Evolutionary conservation across 2,888 invertebrate species (phyloP).

Genomic region (Scaptomyza polygonia): DNA sequence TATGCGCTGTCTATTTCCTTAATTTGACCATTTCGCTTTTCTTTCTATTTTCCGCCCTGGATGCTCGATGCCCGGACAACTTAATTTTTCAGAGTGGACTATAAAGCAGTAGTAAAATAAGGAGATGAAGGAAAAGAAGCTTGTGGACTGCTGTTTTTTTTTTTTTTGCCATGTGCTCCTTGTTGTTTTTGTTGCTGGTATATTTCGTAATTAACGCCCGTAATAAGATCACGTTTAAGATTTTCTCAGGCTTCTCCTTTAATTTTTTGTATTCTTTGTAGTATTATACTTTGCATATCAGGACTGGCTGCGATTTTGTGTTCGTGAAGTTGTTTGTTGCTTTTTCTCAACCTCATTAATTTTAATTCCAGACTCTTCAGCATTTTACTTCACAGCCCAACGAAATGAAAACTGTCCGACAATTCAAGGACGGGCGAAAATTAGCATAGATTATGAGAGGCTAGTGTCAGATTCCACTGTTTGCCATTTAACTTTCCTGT

Average conservation of each 20-base stretch:
- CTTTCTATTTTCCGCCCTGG: not conserved
- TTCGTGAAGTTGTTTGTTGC: slow-evolving; percentile 21
- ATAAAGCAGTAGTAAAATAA: slow-evolving; percentile 41
- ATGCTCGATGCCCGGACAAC: slow-evolving; percentile 36
- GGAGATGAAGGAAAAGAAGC: slow-evolving; percentile 4
- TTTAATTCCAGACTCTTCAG: slow-evolving; percentile 49
- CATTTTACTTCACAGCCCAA: slow-evolving; percentile 18
- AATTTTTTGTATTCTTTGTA: not conserved
- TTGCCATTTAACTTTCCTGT: slow-evolving; percentile 13
- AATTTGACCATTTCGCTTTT: slow-evolving; percentile 50
- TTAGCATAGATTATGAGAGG: slow-evolving; percentile 70
- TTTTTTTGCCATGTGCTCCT: slow-evolving; percentile 13
- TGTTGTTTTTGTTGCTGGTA: slow-evolving; percentile 22
- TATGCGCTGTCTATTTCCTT: slow-evolving; percentile 64
- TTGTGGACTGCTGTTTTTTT: slow-evolving; percentile 26
- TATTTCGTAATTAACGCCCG: slow-evolving; percentile 82
- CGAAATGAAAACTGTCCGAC: slow-evolving; percentile 53
- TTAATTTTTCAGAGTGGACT: slow-evolving; percentile 56
- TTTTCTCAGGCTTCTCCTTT: slow-evolving; percentile 33
- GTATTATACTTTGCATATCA: slow-evolving; percentile 11
- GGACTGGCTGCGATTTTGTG: slow-evolving; percentile 16
- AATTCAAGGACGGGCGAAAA: slow-evolving; percentile 55
- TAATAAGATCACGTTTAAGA: slow-evolving; percentile 82
- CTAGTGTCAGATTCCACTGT: slow-evolving; percentile 35
- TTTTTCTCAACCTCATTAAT: slow-evolving; percentile 69